phyloP scores from a whole-genome alignment of 2,113 vertebrate species.

The Phrynosoma platyrhinos region DNA sequence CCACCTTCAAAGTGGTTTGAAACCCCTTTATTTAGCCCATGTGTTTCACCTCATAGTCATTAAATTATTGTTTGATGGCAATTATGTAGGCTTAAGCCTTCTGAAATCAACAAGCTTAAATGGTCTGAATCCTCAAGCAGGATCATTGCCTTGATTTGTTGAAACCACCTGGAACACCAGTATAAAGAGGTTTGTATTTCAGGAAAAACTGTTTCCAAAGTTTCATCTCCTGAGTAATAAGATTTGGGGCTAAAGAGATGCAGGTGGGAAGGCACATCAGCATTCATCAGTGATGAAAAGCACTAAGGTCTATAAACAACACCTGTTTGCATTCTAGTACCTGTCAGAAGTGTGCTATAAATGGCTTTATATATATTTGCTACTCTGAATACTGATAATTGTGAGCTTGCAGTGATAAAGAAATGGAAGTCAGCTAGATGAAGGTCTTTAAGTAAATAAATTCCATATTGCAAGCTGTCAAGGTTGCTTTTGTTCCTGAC shows the following conservation, averaged over 20 bases:
- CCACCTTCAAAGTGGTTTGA: no score
- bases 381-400: conserved; percentile 53
- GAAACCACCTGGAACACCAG: background rate
- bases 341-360: conserved; percentile 53
- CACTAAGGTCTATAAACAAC: conserved; percentile 9
- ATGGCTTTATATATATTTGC: conserved; percentile 48
- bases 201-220: background rate
- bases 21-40: no score
- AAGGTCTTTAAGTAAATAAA: background rate
- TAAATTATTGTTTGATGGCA: background rate
- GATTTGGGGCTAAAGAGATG: background rate
- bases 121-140: background rate
- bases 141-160: background rate
- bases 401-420: conserved; percentile 50
- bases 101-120: background rate
- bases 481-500: background rate
- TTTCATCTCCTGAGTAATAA: background rate
- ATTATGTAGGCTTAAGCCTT: background rate
- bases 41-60: background rate
- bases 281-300: background rate
- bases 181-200: background rate
- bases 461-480: background rate
- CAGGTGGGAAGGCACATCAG: conserved; percentile 3
- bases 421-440: conserved; percentile 37
- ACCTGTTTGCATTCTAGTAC: background rate